Evolutionary conservation across 2,888 invertebrate genomes (phyloP), one percentile per base, ranked within the genome.

Genomic region (Cheilosia impressa): DNA sequence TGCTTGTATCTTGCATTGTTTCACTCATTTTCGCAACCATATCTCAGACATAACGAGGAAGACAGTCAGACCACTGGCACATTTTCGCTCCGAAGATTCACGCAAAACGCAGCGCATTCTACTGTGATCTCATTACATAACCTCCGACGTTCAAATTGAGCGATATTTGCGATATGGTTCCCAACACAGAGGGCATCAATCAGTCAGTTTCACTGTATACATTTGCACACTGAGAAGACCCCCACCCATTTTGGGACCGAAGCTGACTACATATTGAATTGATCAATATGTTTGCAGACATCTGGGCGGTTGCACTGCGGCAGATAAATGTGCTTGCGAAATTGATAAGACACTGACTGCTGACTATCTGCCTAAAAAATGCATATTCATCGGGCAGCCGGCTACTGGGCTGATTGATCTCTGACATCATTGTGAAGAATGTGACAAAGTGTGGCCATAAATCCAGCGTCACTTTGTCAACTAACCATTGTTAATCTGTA

Each of bases 351-450:
- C 24, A 52, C 4, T 6, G 50, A 22, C 24, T 52, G 13, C 15
- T 10, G 4, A 53, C 7, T n/a, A 7, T 9, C 13, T 2, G 5
- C 27, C 31, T 4, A n/a, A 5, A 7, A 5, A 1, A 17, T 47
- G 55, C 13, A 55, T 31, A 55, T 9, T 27, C 27, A 50, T 47
- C 9, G 4, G n/a, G 4, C 17, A n/a, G 43, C 17, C 10, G 7
- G 17, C 47, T 17, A 9, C 13, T 38, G n/a, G 47, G 15, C 68
- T 43, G 68, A 69, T 69, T 69, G 57, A 69, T 55, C 68, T 34
- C 19, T 57, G 68, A 69, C 68, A 69, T 57, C 31, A 2, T 5
- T 24, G 19, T 57, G 17, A 57, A 34, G 68, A 69, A 45, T 57
- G 57, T 45, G 57, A 57, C 68, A 69, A 34, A 45, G 19, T 22